A percentile compares a stretch with the other conserved stretches of the same genome.
phyloP scores from a whole-genome alignment of 2,113 vertebrate species.

The Danionella cerebrum region DNA sequence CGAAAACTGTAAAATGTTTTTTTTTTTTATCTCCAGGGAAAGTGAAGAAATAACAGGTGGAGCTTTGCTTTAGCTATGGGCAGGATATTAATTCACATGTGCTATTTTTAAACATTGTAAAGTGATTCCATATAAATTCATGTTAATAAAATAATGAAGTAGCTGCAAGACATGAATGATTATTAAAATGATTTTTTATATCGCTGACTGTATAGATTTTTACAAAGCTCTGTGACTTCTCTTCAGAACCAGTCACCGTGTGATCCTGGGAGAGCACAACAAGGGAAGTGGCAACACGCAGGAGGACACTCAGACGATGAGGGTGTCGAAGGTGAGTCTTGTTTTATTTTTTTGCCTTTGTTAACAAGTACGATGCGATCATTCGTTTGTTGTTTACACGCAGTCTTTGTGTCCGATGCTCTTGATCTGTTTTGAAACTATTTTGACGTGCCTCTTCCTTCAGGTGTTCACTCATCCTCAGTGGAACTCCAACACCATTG shows the following conservation, averaged over 20 bases:
- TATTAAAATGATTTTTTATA: no score
- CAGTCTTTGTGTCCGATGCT: not conserved
- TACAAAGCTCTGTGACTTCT: not conserved
- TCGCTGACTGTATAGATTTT: not conserved
- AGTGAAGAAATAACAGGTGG: no score
- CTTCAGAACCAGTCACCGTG: constrained; percentile 66
- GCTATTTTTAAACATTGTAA: no score
- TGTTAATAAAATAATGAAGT: no score
- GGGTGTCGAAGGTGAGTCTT: constrained; percentile 60
- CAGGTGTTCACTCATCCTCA: constrained; percentile 63
- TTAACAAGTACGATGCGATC: no score
- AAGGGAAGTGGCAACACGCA: constrained; percentile 42
- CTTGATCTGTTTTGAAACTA: not conserved
- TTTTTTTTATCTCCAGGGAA: no score
- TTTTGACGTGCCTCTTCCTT: not conserved
- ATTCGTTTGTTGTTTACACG: not conserved
- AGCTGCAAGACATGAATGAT: no score
- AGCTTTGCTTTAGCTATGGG: no score
- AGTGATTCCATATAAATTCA: no score
- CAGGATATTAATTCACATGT: no score
- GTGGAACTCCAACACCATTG: constrained; percentile 60
- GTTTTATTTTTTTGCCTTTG: not conserved
- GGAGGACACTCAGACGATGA: constrained; percentile 59
- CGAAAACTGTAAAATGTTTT: no score
- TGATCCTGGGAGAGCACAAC: constrained; percentile 75